Evolutionary conservation across 2,797 vertebrate species (phyloP), one percentile per base, ranked within the genome.

Genomic region (Octomys mimax): DNA sequence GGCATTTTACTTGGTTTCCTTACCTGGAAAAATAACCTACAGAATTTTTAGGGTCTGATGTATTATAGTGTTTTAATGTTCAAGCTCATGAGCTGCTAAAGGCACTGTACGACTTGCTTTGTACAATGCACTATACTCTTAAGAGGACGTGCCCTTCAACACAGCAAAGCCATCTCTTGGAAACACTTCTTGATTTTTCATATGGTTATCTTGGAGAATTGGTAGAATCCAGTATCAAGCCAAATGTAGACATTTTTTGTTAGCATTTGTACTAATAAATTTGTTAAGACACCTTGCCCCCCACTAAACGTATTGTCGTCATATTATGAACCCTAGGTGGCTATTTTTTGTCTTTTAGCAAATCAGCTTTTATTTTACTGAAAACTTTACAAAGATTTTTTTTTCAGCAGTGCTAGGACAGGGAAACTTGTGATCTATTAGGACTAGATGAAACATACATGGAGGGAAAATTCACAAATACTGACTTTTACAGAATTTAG

Each of bases 1-100:
- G 46, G n/a, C 46, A 77, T 14, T 71, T 91, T 54, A 42, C 73
- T 94, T n/a, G 18, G n/a, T 82, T 93, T 96, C 79, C n/a, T 91
- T 39, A 89, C 24, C 24, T 79, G 10, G 73, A 95, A 85, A 81
- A 93, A 68, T 26, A 73, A 10, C 10, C 28, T 70, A n/a, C n/a
- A 19, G 62, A 73, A 49, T 85, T 90, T 84, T 75, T 71, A 87
- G 62, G 73, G 19, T 61, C 57, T 75, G 46, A 26, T 18, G 21
- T 71, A 62, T 36, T 31, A 21, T 5, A 77, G 66, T 46, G 62
- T 95, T 78, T 78, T 77, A 81, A 59, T 84, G 46, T 70, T 24
- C 81, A 79, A 93, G 49, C 66, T 49, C 13, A 46, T 33, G 28
- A 86, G 71, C 81, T 82, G 7, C 62, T 62, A 2, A 75, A 87